These are phyloP conservation scores for Hipparchia semele DNA, from an alignment of 2,888 invertebrate species.

Conservation along the genomic window DNA sequence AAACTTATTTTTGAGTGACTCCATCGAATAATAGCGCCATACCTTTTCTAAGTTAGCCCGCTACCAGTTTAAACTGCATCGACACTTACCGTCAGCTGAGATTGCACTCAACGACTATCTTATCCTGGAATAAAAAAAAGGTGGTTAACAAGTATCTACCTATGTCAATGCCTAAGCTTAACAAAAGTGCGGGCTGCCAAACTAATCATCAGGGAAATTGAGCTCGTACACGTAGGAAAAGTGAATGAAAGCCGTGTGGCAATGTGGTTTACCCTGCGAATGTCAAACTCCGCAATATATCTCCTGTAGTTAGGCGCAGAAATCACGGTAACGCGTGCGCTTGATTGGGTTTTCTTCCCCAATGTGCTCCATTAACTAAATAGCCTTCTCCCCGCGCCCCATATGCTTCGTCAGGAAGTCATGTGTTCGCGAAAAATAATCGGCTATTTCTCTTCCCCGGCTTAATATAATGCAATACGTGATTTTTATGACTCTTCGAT, in stretches of 20 bases:
- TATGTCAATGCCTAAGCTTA: no score
- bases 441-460: slow-evolving; percentile 64
- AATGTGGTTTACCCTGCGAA: slow-evolving; percentile 59
- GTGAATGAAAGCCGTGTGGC: no score
- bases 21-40: no score
- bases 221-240: no score
- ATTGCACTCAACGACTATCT: no score
- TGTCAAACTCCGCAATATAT: slow-evolving; percentile 75
- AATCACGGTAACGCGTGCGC: slow-evolving; percentile 77
- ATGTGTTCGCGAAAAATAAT: slow-evolving; percentile 74
- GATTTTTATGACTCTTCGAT: slow-evolving; percentile 19
- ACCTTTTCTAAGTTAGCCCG: no score
- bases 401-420: slow-evolving; percentile 53
- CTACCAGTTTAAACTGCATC: no score
- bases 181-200: slow-evolving; percentile 32
- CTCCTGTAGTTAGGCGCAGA: slow-evolving; percentile 78
- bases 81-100: no score
- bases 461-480: slow-evolving; percentile 28
- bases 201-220: no score
- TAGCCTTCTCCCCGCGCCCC: slow-evolving; percentile 65
- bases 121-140: no score
- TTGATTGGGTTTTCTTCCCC: slow-evolving; percentile 80
- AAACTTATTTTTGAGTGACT: no score
- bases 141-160: no score
- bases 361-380: slow-evolving; percentile 79